Conservation (phyloP, 2,888 invertebrate species). For the Seira sanloemensis region DNA sequence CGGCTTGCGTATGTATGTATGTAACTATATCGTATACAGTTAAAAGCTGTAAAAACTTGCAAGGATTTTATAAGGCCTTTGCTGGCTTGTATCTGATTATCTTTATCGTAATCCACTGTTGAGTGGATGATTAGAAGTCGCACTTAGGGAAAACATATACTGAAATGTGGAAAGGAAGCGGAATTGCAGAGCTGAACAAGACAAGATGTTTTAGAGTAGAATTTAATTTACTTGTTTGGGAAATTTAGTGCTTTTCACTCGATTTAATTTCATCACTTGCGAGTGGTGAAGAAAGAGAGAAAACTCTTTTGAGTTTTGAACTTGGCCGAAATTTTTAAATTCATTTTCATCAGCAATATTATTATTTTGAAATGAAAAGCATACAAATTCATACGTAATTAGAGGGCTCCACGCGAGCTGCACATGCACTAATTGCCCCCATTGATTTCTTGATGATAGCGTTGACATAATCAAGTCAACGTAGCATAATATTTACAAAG, state of each 20-base stretch:
- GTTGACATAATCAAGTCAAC: neutral
- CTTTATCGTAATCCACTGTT: no score
- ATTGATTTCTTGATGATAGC: no score
- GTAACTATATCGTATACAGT: neutral
- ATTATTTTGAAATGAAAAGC: neutral
- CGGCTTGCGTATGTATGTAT: neutral
- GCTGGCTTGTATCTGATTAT: no score
- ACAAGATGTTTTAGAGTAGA: no score
- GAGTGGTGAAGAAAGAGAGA: neutral
- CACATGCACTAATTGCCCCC: no score
- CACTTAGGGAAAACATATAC: no score
- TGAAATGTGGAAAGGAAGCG: neutral
- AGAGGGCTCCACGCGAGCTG: neutral
- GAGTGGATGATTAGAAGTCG: no score
- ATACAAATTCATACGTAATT: neutral
- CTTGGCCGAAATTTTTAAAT: no score
- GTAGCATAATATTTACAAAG: neutral
- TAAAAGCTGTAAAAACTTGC: neutral
- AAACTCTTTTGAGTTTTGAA: neutral
- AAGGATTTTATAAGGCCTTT: neutral
- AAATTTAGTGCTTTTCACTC: neutral
- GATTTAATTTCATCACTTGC: neutral
- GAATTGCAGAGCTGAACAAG: no score
- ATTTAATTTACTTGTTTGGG: neutral
- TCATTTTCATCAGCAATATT: neutral